Percentiles rank a stretch among this genome's conserved stretches.
These are phyloP conservation scores for Pelagia noctiluca DNA, from an alignment of 30 jellyfish, hydroid and myxozoan species.

Conservation along the genomic window DNA sequence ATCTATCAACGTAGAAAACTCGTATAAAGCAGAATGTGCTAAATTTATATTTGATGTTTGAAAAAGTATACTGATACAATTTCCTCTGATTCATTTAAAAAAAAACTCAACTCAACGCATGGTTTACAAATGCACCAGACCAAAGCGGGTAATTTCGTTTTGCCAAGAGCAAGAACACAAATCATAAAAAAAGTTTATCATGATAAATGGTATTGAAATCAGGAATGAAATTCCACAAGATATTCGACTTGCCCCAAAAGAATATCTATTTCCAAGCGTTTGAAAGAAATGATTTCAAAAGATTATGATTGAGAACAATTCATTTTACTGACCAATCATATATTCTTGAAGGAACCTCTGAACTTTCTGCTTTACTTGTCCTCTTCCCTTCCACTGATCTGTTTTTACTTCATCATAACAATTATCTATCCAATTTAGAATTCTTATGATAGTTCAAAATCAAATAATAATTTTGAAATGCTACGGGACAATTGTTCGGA, in stretches of 20 bases:
- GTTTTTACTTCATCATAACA: too few species aligned
- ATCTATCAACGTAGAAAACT: constrained; percentile 41
- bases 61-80: not conserved
- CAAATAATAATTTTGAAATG: too few species aligned
- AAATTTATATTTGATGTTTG: too few species aligned
- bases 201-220: not conserved
- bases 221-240: not conserved
- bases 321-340: not conserved
- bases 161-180: constrained; percentile 7
- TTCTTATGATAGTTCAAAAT: too few species aligned
- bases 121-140: constrained; percentile 4
- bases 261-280: not conserved
- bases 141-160: constrained; percentile 18
- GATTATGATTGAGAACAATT: not conserved
- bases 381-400: too few species aligned
- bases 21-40: constrained; percentile 32
- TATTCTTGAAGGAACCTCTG: too few species aligned
- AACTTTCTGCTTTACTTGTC: not conserved
- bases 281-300: too few species aligned
- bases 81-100: not conserved
- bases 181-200: too few species aligned
- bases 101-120: not conserved
- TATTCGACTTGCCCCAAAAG: not conserved
- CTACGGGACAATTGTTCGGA: too few species aligned
- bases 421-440: too few species aligned